Percentiles rank a stretch among this genome's conserved stretches.
These are phyloP conservation scores for Heloderma charlesbogerti DNA, from an alignment of 2,113 vertebrate species.

Conservation along the genomic window DNA sequence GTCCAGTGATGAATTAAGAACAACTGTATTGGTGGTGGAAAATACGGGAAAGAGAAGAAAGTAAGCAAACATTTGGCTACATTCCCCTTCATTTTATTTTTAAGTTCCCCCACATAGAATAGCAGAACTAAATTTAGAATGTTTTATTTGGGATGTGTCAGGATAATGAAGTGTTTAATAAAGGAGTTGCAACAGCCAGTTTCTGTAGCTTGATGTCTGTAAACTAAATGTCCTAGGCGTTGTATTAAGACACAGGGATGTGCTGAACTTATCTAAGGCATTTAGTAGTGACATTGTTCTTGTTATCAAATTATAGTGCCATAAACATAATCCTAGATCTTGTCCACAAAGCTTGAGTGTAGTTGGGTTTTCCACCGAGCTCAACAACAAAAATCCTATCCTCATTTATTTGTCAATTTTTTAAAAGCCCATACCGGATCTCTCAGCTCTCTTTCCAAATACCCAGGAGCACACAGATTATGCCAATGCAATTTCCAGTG, in stretches of 20 bases:
- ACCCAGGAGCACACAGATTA: neutral
- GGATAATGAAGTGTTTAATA: slow-evolving; percentile 18
- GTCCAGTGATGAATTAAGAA: slow-evolving; percentile 4
- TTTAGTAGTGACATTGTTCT: neutral
- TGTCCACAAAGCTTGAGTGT: neutral
- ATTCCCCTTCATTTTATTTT: neutral
- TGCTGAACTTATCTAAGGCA: neutral
- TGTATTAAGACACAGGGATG: neutral
- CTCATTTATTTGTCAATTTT: neutral
- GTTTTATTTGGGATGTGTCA: neutral
- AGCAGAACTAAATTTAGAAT: slow-evolving; percentile 8
- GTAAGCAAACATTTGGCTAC: neutral
- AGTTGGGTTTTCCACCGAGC: neutral
- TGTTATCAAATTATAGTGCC: neutral
- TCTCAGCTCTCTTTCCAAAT: neutral
- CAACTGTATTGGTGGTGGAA: neutral
- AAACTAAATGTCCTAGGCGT: neutral
- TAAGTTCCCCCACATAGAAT: neutral
- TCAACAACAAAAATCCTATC: neutral
- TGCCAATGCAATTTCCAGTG: neutral
- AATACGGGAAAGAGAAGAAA: slow-evolving; percentile 9
- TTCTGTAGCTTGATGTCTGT: neutral
- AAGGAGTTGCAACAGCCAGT: slow-evolving; percentile 13
- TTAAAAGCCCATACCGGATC: neutral
- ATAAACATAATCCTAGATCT: neutral